phyloP scores from a whole-genome alignment of 2,797 vertebrate species.

The Aselliscus stoliczkanus region DNA sequence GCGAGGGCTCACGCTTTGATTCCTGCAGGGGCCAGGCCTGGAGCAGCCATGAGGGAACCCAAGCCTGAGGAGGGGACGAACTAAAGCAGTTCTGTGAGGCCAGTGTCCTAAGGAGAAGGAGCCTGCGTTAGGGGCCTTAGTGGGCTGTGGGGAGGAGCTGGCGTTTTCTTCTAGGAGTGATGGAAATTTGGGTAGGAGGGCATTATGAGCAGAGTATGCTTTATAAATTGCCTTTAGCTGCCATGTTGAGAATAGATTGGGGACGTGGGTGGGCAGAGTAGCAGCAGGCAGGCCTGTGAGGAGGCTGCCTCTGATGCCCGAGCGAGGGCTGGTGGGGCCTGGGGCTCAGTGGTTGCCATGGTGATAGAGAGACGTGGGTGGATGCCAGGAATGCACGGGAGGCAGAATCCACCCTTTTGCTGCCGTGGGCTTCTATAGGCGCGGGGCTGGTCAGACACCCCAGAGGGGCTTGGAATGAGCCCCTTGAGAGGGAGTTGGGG shows the following conservation, averaged over 20 bases:
- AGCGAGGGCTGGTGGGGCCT: not conserved
- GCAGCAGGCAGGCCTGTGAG: not conserved
- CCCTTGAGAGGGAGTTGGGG: not conserved
- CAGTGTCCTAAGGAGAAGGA: not conserved
- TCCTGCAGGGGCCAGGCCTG: not conserved
- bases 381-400: constrained; percentile 4
- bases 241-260: not conserved
- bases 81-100: not conserved
- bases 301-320: not conserved
- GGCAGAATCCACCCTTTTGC: not conserved
- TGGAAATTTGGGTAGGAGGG: not conserved
- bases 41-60: not conserved
- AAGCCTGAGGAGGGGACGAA: not conserved
- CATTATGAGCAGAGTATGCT: not conserved
- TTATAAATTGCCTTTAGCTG: not conserved
- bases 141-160: not conserved
- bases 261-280: not conserved
- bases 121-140: not conserved
- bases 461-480: not conserved
- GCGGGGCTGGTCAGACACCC: not conserved
- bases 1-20: not conserved
- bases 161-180: not conserved
- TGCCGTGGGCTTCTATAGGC: not conserved
- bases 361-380: not conserved
- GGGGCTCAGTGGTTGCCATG: not conserved